These are phyloP conservation scores for Hydropsyche tenuis DNA, from an alignment of 1,140 invertebrate species.

Conservation along the genomic window DNA sequence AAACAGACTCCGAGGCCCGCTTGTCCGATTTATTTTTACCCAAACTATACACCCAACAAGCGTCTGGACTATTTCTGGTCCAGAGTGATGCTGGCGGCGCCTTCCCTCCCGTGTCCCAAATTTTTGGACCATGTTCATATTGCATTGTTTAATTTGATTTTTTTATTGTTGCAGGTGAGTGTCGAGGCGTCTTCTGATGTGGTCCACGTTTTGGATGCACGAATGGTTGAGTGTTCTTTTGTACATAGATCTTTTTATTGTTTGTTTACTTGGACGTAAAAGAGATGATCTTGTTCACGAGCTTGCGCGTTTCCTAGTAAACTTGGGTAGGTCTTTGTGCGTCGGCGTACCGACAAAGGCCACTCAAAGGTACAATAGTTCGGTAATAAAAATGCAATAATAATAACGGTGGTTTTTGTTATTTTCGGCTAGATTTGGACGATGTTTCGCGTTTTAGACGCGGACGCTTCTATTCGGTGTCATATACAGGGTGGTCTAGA, in stretches of 20 bases:
- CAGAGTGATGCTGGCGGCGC: slow-evolving; percentile 15
- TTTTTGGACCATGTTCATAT: neutral
- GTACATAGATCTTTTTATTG: no score
- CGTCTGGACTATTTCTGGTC: slow-evolving; percentile 38
- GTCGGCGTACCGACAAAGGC: slow-evolving; percentile 11
- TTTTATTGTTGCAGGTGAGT: slow-evolving; percentile 25
- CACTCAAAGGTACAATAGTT: neutral
- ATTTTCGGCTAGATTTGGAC: neutral
- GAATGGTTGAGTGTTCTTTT: neutral
- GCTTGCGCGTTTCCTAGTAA: neutral
- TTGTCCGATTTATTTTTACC: slow-evolving; percentile 37
- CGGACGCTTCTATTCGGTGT: no score
- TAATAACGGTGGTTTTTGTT: neutral
- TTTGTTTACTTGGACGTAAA: no score
- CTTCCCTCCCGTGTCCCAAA: slow-evolving; percentile 17
- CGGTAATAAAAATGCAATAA: neutral
- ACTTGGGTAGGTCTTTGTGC: neutral
- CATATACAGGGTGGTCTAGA: no score
- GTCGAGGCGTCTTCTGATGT: no score
- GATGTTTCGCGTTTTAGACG: neutral
- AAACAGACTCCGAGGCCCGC: slow-evolving; percentile 28
- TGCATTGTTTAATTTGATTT: neutral
- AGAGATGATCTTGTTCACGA: slow-evolving; percentile 6
- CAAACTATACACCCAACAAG: slow-evolving; percentile 7
- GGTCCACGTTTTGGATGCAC: neutral